Base-by-base conservation (phyloP, 1,140 invertebrate species). In the Chrysomallon squamiferum region DNA sequence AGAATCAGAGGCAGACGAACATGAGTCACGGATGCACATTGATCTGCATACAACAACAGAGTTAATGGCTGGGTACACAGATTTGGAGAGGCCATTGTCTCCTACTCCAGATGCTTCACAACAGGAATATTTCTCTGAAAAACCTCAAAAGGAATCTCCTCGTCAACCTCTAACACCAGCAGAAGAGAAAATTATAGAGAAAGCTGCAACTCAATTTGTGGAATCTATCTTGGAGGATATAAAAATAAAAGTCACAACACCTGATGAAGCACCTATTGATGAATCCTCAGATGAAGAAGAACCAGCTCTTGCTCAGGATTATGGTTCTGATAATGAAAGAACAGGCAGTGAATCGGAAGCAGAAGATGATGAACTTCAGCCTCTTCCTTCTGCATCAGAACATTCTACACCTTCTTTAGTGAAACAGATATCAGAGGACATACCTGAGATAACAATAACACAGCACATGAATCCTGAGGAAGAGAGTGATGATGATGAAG, bases 381-480 rank as follows among this genome's bases (percentile, higher is more conserved):
- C 50, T 3, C 30, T 38, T 56, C 35, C 25, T 25, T 59, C 30
- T 63, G 59, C 9, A 56, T 33, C 52, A 57, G n/a, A n/a, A n/a
- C n/a, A n/a, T n/a, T 41, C 58, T 63, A 62, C n/a, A 60, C 60
- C n/a, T 41, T 66, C 20, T 49, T 54, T 80, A 1, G 66, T 73
- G 22, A 77, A 75, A 58, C 80, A 83, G 58, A 86, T 85, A 65
- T 87, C 86, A 59, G 86, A 87, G 56, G 84, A 86, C 56, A 89
- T 92, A 71, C 90, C 90, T 25, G 89, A 90, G 75, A 92, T 92
- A 59, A 91, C 88, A 73, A 87, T 91, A 15, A 91, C 90, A 3
- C 87, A 91, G 75, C 89, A 91, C 72, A 86, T 89, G 81, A 88
- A 88, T 76, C 86, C 87, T 30, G 88, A 89, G 69, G 79, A 87